Evolutionary conservation across 2,113 vertebrate species (phyloP).

Genomic region (Dicaeum eximium): DNA sequence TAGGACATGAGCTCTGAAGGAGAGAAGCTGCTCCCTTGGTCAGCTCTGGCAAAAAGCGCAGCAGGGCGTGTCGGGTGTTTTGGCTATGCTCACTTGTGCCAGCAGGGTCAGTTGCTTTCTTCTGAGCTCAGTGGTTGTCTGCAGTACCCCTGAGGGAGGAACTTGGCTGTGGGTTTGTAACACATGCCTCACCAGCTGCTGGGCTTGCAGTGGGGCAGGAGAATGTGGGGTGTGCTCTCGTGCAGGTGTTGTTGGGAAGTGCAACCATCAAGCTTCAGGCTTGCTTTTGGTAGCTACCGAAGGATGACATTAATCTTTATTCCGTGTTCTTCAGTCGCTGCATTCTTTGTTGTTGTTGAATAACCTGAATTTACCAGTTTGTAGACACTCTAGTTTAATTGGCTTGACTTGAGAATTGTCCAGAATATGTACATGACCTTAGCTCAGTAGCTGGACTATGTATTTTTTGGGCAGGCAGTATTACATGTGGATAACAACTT

Average conservation of each 20-base stretch:
- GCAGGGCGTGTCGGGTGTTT: neutral
- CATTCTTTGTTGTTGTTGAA: neutral
- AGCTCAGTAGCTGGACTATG: neutral
- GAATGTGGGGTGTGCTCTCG: neutral
- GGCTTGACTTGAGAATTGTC: neutral
- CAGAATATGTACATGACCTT: neutral
- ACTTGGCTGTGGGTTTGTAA: neutral
- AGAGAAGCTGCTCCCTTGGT: neutral
- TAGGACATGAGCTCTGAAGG: neutral
- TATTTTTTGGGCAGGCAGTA: neutral
- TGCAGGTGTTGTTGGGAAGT: neutral
- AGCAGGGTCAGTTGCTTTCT: neutral
- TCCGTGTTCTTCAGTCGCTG: accelerated
- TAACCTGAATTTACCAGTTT: neutral
- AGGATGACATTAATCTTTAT: neutral
- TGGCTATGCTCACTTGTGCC: neutral
- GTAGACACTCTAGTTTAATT: neutral
- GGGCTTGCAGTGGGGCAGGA: neutral
- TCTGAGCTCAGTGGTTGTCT: neutral
- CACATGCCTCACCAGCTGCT: neutral
- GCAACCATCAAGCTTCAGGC: neutral
- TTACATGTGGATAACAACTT: neutral
- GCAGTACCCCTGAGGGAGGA: neutral
- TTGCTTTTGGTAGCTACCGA: neutral
- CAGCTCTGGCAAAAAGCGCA: neutral